A percentile compares a stretch with the other conserved stretches of the same genome.
Conservation (phyloP, 2,888 invertebrate genomes). For the Dryobota labecula region DNA sequence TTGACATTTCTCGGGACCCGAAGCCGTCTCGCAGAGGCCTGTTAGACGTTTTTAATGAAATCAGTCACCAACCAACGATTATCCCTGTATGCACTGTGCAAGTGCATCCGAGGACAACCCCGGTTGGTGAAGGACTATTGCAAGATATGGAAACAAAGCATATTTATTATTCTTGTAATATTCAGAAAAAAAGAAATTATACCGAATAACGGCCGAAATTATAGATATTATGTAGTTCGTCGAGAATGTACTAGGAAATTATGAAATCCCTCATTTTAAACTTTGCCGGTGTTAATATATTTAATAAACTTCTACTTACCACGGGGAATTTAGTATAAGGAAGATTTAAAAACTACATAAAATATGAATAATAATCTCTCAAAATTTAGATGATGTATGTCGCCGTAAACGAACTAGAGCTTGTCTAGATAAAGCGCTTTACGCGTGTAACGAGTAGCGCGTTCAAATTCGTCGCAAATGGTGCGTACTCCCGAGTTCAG, state of each 20-base stretch:
- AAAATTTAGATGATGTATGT: conserved; percentile 5
- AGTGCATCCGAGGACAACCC: no score
- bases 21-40: no score
- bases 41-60: no score
- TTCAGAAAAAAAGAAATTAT: neutral
- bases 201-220: neutral
- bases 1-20: no score
- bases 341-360: neutral
- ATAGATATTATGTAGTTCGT: neutral
- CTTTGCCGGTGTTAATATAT: conserved; percentile 1
- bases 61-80: no score
- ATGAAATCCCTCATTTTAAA: neutral
- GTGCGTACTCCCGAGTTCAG: neutral
- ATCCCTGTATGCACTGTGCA: no score
- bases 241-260: neutral
- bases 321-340: neutral
- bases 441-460: no score
- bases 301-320: neutral
- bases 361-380: neutral
- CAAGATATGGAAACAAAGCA: no score
- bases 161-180: neutral
- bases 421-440: neutral
- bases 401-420: neutral
- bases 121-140: no score
- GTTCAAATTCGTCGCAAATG: neutral